Evolutionary conservation across 2,888 invertebrate genomes (phyloP).

Genomic region (Apamea anceps): DNA sequence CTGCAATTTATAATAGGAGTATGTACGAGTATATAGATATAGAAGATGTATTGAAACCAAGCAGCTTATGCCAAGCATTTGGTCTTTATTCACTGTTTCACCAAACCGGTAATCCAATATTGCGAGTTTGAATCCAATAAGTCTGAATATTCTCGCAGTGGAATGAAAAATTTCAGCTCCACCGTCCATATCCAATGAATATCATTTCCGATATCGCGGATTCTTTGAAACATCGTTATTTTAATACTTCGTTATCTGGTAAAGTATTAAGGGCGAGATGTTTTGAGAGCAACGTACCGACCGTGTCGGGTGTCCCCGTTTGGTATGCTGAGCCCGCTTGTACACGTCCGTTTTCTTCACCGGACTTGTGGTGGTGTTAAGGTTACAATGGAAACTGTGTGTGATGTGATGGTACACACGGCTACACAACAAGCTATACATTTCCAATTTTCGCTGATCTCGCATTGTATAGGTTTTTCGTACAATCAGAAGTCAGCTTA

Average conservation of each 20-base stretch:
- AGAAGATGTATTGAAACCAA: neutral
- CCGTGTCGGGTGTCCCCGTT: neutral
- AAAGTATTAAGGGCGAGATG: conserved; percentile 18
- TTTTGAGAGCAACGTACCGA: conserved; percentile 1
- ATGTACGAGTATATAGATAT: too few relatives aligned
- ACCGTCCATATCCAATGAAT: conserved; percentile 39
- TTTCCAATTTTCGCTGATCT: neutral
- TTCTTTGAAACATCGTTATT: conserved; percentile 38
- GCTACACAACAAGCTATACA: too few relatives aligned
- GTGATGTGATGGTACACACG: neutral
- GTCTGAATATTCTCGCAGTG: conserved; percentile 28
- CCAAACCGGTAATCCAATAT: conserved; percentile 24
- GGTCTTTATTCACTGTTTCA: conserved; percentile 2
- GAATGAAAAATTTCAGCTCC: conserved; percentile 41
- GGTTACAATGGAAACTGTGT: neutral
- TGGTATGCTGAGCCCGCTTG: neutral
- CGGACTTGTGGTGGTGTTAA: neutral
- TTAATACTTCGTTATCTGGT: conserved; percentile 27
- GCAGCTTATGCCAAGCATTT: neutral
- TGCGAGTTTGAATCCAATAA: conserved; percentile 13
- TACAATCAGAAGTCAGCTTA: neutral
- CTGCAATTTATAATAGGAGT: too few relatives aligned
- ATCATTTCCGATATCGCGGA: conserved; percentile 36
- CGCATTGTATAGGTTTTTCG: neutral
- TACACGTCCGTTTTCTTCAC: neutral